Percentiles rank a stretch among this genome's conserved stretches.
phyloP scores from a whole-genome alignment of 2,888 invertebrate species.

The Drosophila tanythrix region DNA sequence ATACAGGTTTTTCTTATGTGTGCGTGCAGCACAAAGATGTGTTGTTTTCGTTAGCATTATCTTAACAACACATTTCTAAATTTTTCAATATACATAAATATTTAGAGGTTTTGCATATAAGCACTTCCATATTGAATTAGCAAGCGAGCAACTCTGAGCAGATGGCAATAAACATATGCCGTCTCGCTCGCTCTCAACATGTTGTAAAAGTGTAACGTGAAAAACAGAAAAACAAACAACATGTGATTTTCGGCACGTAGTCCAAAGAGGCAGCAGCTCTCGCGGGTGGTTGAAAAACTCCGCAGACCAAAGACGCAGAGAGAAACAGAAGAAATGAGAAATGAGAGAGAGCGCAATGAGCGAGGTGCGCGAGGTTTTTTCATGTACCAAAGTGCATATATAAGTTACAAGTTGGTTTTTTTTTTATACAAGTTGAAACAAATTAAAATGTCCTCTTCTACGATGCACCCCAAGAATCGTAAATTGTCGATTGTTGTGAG shows the following conservation, averaged over 20 bases:
- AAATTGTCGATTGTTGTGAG: neutral
- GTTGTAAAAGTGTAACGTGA: conserved; percentile 47
- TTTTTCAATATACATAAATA: neutral
- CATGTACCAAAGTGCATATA: conserved; percentile 11
- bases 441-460: neutral
- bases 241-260: conserved; percentile 79
- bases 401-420: neutral
- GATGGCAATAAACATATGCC: conserved; percentile 18
- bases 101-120: neutral
- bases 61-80: conserved; percentile 5
- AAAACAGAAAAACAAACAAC: conserved; percentile 71
- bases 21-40: conserved; percentile 18
- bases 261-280: conserved; percentile 53
- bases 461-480: neutral
- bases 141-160: conserved; percentile 8
- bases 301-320: conserved; percentile 13
- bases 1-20: conserved; percentile 66
- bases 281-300: conserved; percentile 63
- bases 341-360: conserved; percentile 19
- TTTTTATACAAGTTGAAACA: neutral
- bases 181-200: conserved; percentile 24
- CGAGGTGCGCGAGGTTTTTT: conserved; percentile 36
- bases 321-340: conserved; percentile 2
- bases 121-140: conserved; percentile 1
- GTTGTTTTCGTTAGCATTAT: conserved; percentile 51